phyloP scores from a whole-genome alignment of 2,113 vertebrate genomes.

The Mellivora capensis region DNA sequence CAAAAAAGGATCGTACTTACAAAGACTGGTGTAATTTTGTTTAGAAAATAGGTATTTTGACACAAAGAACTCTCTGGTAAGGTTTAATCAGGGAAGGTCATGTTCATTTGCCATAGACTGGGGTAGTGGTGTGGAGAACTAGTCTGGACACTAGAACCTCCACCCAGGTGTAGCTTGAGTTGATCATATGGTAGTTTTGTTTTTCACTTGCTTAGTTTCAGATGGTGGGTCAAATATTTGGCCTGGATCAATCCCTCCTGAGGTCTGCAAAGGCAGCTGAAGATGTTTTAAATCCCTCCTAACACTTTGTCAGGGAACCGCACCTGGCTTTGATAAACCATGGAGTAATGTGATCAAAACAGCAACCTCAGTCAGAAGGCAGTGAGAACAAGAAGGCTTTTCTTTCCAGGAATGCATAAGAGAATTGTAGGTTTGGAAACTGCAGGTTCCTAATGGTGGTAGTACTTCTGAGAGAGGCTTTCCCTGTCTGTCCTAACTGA shows the following conservation, averaged over 20 bases:
- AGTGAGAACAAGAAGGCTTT: neutral
- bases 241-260: neutral
- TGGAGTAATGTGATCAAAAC: neutral
- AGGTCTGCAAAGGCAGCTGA: neutral
- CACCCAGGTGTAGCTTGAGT: neutral
- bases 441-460: neutral
- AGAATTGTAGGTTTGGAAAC: neutral
- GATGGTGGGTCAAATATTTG: neutral
- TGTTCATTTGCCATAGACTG: neutral
- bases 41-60: neutral
- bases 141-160: neutral
- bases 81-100: neutral
- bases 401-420: neutral
- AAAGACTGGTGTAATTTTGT: neutral
- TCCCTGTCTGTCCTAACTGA: neutral
- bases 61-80: neutral
- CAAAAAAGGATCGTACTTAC: neutral
- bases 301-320: neutral
- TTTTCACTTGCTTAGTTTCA: slow-evolving; percentile 44
- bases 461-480: neutral
- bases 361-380: neutral
- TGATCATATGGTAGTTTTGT: neutral
- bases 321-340: slow-evolving; percentile 14
- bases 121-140: neutral
- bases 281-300: neutral